phyloP scores from a whole-genome alignment of 2,888 invertebrate species.

The Nasonia oneida region DNA sequence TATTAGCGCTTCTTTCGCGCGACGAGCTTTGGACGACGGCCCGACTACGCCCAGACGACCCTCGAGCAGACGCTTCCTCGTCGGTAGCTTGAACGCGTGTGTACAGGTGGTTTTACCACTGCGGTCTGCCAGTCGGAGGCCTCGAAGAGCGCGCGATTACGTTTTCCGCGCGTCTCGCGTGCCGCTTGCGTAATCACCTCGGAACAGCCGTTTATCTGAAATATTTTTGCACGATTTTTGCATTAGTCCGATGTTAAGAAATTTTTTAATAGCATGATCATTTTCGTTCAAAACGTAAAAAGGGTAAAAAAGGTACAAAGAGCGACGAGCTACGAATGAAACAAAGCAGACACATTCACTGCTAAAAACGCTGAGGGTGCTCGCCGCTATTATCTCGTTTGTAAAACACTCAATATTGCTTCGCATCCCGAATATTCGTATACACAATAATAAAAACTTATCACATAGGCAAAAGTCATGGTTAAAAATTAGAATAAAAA shows the following conservation, averaged over 20 bases:
- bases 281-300: not conserved
- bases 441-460: constrained; percentile 47
- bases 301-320: not conserved
- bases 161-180: not conserved
- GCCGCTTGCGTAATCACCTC: constrained; percentile 9
- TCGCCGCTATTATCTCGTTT: not conserved
- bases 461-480: constrained; percentile 53
- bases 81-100: not conserved
- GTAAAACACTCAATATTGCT: not conserved
- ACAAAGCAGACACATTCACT: not conserved
- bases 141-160: not conserved
- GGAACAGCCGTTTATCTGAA: not conserved
- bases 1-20: not conserved
- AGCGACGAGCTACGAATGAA: not conserved
- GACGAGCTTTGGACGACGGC: constrained; percentile 23
- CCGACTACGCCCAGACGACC: constrained; percentile 45
- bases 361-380: not conserved
- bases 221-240: not conserved
- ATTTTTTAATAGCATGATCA: not conserved
- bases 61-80: constrained; percentile 29
- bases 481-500: constrained; percentile 31
- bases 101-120: constrained; percentile 26
- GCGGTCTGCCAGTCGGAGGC: constrained; percentile 17
- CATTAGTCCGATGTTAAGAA: not conserved
- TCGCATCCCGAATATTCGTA: constrained; percentile 40